phyloP scores from a whole-genome alignment of 2,888 invertebrate species.

The Diarsia brunnea region DNA sequence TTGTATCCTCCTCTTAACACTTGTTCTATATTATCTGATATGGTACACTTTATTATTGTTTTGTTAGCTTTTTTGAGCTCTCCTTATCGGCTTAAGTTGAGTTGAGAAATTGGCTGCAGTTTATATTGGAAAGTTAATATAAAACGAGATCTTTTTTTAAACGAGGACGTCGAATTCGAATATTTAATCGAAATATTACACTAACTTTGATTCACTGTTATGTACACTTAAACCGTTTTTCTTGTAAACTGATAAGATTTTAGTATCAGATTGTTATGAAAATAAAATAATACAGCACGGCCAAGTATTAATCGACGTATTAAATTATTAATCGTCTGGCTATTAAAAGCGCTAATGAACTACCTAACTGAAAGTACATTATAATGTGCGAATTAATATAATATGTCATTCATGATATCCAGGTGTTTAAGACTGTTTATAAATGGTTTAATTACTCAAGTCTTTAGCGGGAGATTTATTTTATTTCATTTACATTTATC shows the following conservation, averaged over 20 bases:
- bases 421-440: background rate
- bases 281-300: conserved; percentile 6
- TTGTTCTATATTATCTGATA: conserved; percentile 89
- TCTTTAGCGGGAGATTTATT: background rate
- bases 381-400: conserved; percentile 34
- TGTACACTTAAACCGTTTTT: conserved; percentile 5
- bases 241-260: conserved; percentile 26
- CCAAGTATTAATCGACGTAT: background rate
- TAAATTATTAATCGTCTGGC: conserved; percentile 18
- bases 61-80: conserved; percentile 42
- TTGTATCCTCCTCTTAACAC: conserved; percentile 84
- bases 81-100: conserved; percentile 29
- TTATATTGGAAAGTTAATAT: background rate
- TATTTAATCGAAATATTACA: background rate
- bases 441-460: conserved; percentile 24
- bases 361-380: conserved; percentile 2
- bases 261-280: background rate
- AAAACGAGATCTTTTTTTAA: background rate
- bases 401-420: conserved; percentile 1
- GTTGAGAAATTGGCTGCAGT: conserved; percentile 38
- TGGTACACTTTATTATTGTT: conserved; percentile 76
- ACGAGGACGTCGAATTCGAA: background rate
- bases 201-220: background rate
- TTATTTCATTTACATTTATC: conserved; percentile 7
- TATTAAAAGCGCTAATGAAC: conserved; percentile 21